phyloP scores from a whole-genome alignment of 2,888 invertebrate genomes.

The Pedicia rivosa region DNA sequence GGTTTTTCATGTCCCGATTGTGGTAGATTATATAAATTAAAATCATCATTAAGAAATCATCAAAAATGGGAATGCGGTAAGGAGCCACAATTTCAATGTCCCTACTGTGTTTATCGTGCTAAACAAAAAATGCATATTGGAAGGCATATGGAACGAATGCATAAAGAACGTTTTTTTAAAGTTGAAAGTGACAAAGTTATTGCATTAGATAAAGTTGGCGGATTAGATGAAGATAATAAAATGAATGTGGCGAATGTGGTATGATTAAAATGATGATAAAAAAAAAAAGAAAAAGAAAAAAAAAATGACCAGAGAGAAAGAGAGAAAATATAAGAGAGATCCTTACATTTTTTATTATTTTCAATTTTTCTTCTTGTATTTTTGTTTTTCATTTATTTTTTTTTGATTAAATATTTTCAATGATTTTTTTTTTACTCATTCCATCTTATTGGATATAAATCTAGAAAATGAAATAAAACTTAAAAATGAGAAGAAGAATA shows the following conservation, averaged over 20 bases:
- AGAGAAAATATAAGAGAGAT: no score
- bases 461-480: no score
- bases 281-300: no score
- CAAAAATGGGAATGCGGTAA: slow-evolving; percentile 79
- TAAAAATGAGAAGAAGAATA: no score
- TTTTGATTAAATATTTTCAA: no score
- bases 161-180: slow-evolving; percentile 43
- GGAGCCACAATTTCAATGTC: slow-evolving; percentile 69
- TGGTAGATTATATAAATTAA: slow-evolving; percentile 71
- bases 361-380: no score
- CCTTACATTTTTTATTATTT: no score
- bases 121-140: slow-evolving; percentile 76
- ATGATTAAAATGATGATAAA: no score
- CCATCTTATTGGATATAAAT: no score
- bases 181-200: slow-evolving; percentile 25
- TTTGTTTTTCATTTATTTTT: no score
- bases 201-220: slow-evolving; percentile 11
- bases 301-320: no score
- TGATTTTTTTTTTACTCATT: no score
- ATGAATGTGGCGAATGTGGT: slow-evolving; percentile 2
- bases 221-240: slow-evolving; percentile 10
- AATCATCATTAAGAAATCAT: slow-evolving; percentile 68
- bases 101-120: slow-evolving; percentile 67
- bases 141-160: slow-evolving; percentile 69
- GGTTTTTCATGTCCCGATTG: slow-evolving; percentile 66